phyloP scores from a whole-genome alignment of 2,797 vertebrate species.

The Tenualosa ilisha region DNA sequence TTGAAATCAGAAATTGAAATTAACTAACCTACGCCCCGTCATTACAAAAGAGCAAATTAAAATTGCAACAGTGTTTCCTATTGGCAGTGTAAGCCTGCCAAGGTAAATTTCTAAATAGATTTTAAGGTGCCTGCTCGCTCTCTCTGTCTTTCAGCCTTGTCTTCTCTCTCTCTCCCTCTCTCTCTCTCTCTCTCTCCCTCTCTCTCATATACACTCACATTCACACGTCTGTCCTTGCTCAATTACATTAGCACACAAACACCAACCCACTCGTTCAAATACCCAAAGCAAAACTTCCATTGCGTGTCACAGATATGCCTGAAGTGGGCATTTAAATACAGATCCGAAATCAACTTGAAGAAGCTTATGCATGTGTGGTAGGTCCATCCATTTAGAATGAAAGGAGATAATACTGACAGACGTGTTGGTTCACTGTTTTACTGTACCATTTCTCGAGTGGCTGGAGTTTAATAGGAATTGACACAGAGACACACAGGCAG shows the following conservation, averaged over 20 bases:
- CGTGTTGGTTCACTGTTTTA: slow-evolving; percentile 34
- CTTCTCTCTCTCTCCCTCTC: slow-evolving; percentile 20
- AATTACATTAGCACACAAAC: background rate
- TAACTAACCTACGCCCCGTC: slow-evolving; percentile 98
- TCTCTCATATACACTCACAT: background rate
- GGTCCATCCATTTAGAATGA: background rate
- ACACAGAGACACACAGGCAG: background rate
- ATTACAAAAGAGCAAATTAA: slow-evolving; percentile 99
- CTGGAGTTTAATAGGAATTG: background rate
- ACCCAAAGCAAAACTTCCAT: background rate
- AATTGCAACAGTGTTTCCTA: slow-evolving; percentile 88
- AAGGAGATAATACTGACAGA: background rate
- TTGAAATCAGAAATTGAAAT: slow-evolving; percentile 99
- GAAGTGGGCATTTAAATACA: background rate
- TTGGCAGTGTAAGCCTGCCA: slow-evolving; percentile 83
- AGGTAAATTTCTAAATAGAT: slow-evolving; percentile 90
- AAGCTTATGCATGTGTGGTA: background rate
- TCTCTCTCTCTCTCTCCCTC: slow-evolving; percentile 16
- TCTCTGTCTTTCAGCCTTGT: slow-evolving; percentile 40
- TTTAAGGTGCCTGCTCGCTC: slow-evolving; percentile 76
- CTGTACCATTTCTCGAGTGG: slow-evolving; percentile 30
- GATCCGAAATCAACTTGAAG: background rate
- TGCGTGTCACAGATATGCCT: slow-evolving; percentile 4
- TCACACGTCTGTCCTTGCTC: background rate
- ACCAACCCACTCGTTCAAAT: background rate